Evolutionary conservation across 2,888 invertebrate species (phyloP), one percentile per base, ranked within the genome.

Genomic region (Phortica magna): DNA sequence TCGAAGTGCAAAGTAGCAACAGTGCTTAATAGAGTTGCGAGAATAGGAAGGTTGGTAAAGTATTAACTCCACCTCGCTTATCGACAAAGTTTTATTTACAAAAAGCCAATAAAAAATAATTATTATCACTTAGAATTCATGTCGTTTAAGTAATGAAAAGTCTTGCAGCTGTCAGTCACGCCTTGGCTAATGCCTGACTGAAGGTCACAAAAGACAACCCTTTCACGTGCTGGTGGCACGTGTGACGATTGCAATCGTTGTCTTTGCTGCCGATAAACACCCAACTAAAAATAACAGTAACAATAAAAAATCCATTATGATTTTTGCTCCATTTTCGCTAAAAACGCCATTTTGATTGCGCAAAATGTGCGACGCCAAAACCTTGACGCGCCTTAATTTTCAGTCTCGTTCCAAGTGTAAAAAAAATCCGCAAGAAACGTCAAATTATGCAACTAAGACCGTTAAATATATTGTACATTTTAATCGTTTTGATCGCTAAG

Each of bases 171-270:
- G 59, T 22, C 19, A 17, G 19, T 59, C 19, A 22, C 59, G 22
- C 59, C 59, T 59, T 5, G 22, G 59, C 59, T 9, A 59, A 2
- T 59, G 6, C 7, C 17, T 4, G 9, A 39, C 5, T 41, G 65
- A 65, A 65, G 65, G 65, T 41, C 65, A 41, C 17, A 64, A 31
- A 14, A 9, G 31, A 14, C 22, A 64, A 64, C 14, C 31, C 9
- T 70, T 55, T 10, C 10, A 57, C 70, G 61, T 55, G 74, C 53
- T 83, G 76, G 79, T 80, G 83, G 84, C 85, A 87, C 85, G 87
- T 87, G 84, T 85, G 82, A 57, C 74, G 39, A 55, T 17, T 65
- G 65, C 1, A 31, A 31, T 31, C 31, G 31, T 31, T 31, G 31
- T 31, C 31, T 31, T 31, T 31, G 31, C 31, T 31, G 31, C 31